Conservation (phyloP, 2,113 vertebrate genomes). For the Pluvialis apricaria region DNA sequence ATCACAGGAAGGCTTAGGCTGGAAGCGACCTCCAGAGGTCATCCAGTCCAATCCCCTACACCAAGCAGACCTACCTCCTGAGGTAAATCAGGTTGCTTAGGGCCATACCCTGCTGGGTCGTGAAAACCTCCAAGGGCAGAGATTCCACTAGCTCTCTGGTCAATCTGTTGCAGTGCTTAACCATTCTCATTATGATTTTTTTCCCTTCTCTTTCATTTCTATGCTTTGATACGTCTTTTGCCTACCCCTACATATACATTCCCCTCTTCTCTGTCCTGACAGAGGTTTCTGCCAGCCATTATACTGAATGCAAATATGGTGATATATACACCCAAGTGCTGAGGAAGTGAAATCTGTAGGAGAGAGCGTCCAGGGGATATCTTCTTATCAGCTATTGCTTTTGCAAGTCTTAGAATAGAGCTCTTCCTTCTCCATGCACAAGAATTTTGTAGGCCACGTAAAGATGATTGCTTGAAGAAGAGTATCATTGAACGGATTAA, state of each 20-base stretch:
- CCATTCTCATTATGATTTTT: background rate
- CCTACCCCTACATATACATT: background rate
- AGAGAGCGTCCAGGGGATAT: background rate
- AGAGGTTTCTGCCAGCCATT: background rate
- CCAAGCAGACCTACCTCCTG: background rate
- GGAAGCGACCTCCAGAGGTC: background rate
- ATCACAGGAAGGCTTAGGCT: background rate
- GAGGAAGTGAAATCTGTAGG: background rate
- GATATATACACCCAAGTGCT: background rate
- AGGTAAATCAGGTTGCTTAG: background rate
- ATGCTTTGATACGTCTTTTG: rapidly evolving
- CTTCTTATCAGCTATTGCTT: background rate
- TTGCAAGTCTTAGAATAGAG: background rate
- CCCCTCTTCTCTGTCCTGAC: background rate
- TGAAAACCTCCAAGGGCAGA: background rate
- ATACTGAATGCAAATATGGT: background rate
- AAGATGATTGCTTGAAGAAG: background rate
- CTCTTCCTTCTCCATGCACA: background rate
- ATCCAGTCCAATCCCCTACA: background rate
- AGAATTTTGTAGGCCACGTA: background rate
- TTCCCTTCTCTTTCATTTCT: background rate
- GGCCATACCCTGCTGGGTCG: background rate
- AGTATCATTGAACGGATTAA: background rate
- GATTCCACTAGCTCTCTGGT: background rate
- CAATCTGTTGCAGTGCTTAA: background rate